These are phyloP conservation scores for Epizoanthus rinbou DNA, from an alignment of 92 coral and sea anemone species.

Conservation along the genomic window DNA sequence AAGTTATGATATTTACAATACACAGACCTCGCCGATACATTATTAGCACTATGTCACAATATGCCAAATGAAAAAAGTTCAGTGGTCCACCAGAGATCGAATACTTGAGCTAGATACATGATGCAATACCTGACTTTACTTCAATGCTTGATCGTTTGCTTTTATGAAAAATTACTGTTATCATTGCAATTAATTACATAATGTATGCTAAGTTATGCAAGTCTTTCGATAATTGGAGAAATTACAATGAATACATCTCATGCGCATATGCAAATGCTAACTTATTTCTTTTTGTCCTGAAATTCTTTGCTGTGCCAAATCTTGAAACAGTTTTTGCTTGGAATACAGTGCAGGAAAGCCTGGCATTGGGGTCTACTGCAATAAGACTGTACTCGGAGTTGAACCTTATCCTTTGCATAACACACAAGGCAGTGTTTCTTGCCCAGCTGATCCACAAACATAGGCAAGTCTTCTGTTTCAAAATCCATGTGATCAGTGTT, in stretches of 20 bases:
- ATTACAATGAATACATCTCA: not conserved
- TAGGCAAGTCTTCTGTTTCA: no score
- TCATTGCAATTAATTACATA: not conserved
- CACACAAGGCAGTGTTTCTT: no score
- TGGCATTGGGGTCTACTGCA: not conserved
- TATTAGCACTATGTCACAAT: not conserved
- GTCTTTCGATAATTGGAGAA: not conserved
- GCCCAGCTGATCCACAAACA: no score
- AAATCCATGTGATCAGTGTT: not conserved
- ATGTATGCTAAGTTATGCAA: slow-evolving; percentile 8
- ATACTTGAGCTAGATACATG: not conserved
- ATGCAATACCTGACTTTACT: not conserved
- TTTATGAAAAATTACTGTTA: not conserved
- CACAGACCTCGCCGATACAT: not conserved
- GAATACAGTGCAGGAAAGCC: not conserved
- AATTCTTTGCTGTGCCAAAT: slow-evolving; percentile 15
- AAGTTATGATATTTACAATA: slow-evolving; percentile 5
- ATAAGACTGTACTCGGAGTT: no score
- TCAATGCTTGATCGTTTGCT: not conserved
- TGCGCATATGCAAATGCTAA: not conserved
- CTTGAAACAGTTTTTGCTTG: not conserved
- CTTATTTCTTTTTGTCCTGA: not conserved
- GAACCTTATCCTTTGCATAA: no score
- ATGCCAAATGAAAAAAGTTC: not conserved
- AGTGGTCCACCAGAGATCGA: not conserved